Percentiles rank a stretch among this genome's conserved stretches.
phyloP scores from a whole-genome alignment of 53 echinoderm and acorn worm genomes.

The Echinarachnius parma region DNA sequence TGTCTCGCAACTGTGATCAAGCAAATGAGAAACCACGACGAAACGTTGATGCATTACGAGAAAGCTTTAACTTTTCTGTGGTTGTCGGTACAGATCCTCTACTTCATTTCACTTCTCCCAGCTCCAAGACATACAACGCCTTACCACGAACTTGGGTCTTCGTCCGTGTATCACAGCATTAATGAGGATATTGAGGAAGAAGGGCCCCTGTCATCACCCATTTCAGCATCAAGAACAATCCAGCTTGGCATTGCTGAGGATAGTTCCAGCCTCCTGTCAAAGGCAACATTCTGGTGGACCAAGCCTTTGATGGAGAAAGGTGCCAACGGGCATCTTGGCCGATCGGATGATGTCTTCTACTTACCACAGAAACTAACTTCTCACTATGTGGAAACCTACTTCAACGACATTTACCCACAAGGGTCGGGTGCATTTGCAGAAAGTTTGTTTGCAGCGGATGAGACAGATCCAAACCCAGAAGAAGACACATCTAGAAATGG shows the following conservation, averaged over 20 bases:
- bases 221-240: conserved; percentile 24
- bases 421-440: conserved; percentile 38
- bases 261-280: conserved; percentile 68
- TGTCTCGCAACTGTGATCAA: conserved; percentile 54
- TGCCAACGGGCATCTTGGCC: conserved; percentile 70
- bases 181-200: conserved; percentile 65
- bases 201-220: conserved; percentile 32
- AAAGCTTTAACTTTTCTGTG: conserved; percentile 45
- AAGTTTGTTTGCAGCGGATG: not conserved
- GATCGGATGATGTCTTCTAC: conserved; percentile 77
- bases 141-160: conserved; percentile 51
- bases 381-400: conserved; percentile 55
- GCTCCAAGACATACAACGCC: conserved; percentile 55
- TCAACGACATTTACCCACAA: conserved; percentile 49
- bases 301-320: conserved; percentile 85
- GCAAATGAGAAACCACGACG: conserved; percentile 43
- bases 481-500: conserved; percentile 5
- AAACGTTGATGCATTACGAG: conserved; percentile 32
- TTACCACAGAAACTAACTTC: conserved; percentile 66
- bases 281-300: conserved; percentile 76
- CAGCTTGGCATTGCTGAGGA: conserved; percentile 90
- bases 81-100: conserved; percentile 60
- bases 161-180: conserved; percentile 64
- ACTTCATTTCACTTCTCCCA: conserved; percentile 73
- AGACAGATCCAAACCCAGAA: too few species aligned